Conservation (phyloP, 1,140 invertebrate genomes). For the Zophobas morio region DNA sequence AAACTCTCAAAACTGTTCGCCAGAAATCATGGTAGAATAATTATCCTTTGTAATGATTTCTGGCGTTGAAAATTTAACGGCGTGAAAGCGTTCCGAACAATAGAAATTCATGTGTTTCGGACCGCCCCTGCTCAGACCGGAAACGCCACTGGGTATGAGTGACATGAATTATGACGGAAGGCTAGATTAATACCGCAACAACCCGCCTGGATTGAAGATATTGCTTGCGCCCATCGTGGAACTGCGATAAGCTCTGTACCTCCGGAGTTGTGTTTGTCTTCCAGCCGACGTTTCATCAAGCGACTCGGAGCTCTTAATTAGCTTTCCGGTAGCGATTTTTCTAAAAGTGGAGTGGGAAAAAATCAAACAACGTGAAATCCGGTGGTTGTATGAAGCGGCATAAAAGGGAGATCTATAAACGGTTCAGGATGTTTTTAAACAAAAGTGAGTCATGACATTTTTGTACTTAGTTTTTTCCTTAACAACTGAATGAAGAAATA, state of each 20-base stretch:
- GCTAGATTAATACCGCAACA: slow-evolving; percentile 22
- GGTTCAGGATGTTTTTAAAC: too few relatives aligned
- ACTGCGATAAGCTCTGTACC: slow-evolving; percentile 11
- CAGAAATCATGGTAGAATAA: slow-evolving; percentile 60
- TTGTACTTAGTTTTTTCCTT: too few relatives aligned
- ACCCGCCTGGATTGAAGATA: background rate
- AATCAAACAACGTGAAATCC: too few relatives aligned
- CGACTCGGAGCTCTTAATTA: background rate
- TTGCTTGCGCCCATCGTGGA: slow-evolving; percentile 5
- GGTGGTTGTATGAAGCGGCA: too few relatives aligned
- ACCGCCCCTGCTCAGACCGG: slow-evolving; percentile 44
- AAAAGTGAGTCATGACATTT: too few relatives aligned
- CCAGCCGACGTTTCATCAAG: background rate
- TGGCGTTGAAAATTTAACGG: slow-evolving; percentile 59
- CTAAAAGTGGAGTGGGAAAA: background rate
- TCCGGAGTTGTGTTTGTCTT: slow-evolving; percentile 16
- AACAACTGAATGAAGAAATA: too few relatives aligned
- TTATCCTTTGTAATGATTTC: slow-evolving; percentile 60
- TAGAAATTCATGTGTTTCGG: slow-evolving; percentile 56
- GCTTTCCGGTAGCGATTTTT: background rate
- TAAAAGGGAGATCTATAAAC: too few relatives aligned
- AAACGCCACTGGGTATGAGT: slow-evolving; percentile 50
- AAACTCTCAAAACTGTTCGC: slow-evolving; percentile 52
- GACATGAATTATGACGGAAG: slow-evolving; percentile 53
- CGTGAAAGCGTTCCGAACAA: slow-evolving; percentile 57